A percentile compares a stretch with the other conserved stretches of the same genome.
Evolutionary conservation across 2,113 vertebrate genomes (phyloP).

Genomic region (Psittacus erithacus): DNA sequence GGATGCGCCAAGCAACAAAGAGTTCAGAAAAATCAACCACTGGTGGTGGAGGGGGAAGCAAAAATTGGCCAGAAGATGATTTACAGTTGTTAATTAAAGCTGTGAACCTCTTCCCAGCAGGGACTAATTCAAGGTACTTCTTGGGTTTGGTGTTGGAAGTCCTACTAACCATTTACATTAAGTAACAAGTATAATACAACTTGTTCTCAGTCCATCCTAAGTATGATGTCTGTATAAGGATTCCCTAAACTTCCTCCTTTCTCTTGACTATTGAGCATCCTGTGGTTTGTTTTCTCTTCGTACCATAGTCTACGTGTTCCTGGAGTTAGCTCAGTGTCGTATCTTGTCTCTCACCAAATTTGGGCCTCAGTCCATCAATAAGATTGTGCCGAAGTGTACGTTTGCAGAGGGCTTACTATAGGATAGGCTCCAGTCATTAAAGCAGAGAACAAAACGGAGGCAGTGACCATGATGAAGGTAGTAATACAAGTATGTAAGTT

Average conservation of each 20-base stretch:
- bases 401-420: neutral
- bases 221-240: neutral
- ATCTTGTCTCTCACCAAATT: neutral
- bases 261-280: neutral
- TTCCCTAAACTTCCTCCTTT: neutral
- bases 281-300: neutral
- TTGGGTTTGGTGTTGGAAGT: neutral
- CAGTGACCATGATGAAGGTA: neutral
- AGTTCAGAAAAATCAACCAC: conserved; percentile 85
- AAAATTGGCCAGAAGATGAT: conserved; percentile 95
- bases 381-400: neutral
- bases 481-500: neutral
- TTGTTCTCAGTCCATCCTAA: neutral
- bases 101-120: conserved; percentile 97
- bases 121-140: conserved; percentile 94
- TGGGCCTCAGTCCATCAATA: neutral
- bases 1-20: conserved; percentile 86
- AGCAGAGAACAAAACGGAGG: neutral
- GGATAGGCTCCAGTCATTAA: neutral
- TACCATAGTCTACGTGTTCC: neutral
- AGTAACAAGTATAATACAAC: neutral
- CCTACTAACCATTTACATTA: neutral
- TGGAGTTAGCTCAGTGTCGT: neutral
- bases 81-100: conserved; percentile 97
- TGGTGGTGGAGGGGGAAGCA: conserved; percentile 82